Evolutionary conservation across 2,888 invertebrate genomes (phyloP), one percentile per base, ranked within the genome.

Genomic region (Ametastegia equiseti): DNA sequence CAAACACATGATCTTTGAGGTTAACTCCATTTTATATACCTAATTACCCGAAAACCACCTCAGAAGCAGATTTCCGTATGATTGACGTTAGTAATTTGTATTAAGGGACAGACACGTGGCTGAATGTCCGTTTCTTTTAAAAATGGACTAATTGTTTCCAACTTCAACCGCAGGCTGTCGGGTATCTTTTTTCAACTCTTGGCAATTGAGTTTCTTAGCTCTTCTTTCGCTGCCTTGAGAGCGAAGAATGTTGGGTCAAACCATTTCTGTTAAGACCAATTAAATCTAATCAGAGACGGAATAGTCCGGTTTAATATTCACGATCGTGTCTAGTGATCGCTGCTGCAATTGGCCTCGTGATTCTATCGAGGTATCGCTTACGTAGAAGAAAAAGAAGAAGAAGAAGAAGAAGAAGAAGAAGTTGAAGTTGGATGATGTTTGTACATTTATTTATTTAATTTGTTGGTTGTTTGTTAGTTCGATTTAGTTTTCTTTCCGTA

Each of bases 191-290:
- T 13, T 15, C 30, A 27, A 30, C 27, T 60, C 5, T 9, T 54
- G n/a, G 15, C 15, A n/a, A n/a, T 2, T 54, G n/a, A 54, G 39
- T 42, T 39, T 67, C 42, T 19, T 27, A 11, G n/a, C 36, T 36
- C n/a, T 36, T 6, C 71, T 47, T 71, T 45, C 30, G 71, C 27
- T 30, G 30, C 45, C 15, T n/a, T n/a, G n/a, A n/a, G n/a, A n/a
- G 42, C 30, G 30, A 9, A 71, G 45, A 71, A 71, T 71, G 45
- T 71, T 27, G 30, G 45, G 45, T 71, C 42, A 45, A 45, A 71
- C 13, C 45, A 45, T 71, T 45, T 71, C 71, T 71, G 47, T 71
- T 71, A 36, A 50, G 23, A 27, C 27, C 71, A 71, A 71, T 71
- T 45, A 45, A 27, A 45, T 36, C 45, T 27, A 42, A 71, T 71